A percentile compares a stretch with the other conserved stretches of the same genome.
phyloP scores from a whole-genome alignment of 2,888 invertebrate genomes.

The Cephus nigrinus region DNA sequence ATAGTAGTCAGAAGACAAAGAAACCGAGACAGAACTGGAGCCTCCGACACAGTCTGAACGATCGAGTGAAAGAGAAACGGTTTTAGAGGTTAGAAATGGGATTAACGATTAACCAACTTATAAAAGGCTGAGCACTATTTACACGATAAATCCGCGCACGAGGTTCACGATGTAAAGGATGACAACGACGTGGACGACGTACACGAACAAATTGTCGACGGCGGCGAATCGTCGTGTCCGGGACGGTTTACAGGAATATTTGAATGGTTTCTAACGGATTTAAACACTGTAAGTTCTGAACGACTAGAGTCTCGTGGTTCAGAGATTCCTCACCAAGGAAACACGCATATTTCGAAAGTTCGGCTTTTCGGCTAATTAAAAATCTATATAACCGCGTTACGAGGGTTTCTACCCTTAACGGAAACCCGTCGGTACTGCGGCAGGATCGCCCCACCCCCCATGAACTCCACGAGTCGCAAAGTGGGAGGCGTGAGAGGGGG shows the following conservation, averaged over 20 bases:
- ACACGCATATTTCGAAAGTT: background rate
- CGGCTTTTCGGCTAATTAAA: conserved; percentile 38
- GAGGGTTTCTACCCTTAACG: conserved; percentile 44
- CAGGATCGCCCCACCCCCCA: conserved; percentile 29
- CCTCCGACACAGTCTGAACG: background rate
- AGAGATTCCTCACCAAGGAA: background rate
- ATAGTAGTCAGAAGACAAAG: background rate
- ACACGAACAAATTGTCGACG: background rate
- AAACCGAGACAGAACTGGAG: background rate
- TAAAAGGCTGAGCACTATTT: background rate
- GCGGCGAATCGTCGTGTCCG: background rate
- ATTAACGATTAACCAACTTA: background rate
- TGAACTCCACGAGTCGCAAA: conserved; percentile 13
- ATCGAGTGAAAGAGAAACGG: background rate
- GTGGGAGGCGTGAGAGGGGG: conserved; percentile 3
- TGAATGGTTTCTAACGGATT: background rate
- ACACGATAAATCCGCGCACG: background rate
- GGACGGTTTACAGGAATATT: background rate
- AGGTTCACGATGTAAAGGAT: background rate
- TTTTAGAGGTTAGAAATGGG: background rate
- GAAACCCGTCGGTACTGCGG: conserved; percentile 54
- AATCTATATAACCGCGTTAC: conserved; percentile 38
- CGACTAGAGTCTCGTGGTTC: background rate
- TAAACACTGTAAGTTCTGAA: background rate
- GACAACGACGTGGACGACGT: background rate